Evolutionary conservation across 1,140 invertebrate genomes (phyloP), one percentile per base, ranked within the genome.

Genomic region (Bombus huntii): DNA sequence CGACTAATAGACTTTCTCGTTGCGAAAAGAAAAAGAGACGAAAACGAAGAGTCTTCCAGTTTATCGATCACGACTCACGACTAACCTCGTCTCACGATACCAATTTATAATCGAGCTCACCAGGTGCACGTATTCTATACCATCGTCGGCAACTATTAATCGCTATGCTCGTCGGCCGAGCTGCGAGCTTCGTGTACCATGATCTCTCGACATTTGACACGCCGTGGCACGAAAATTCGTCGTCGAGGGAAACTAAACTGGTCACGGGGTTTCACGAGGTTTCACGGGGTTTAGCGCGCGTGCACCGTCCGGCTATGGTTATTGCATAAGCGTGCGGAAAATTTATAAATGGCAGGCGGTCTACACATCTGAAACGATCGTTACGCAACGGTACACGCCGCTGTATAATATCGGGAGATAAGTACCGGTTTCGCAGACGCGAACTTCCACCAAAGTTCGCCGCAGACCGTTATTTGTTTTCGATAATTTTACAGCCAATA

Each of bases 401-500:
- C 44, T 37, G 83, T 85, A 57, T 85, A 85, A 85, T 81, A 85
- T 85, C 71, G 84, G 15, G 44, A 81, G 71, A 81, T 74, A 81
- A 81, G 84, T 85, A 85, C 84, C 84, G 84, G 84, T 85, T 85
- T 81, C 79, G 8, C 59, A 42, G 59, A 57, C 42, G 39, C 44
- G n/a, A 75, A 75, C 78, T 74, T 81, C 79, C 79, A 73, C 78
- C 59, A 81, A 85, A 85, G 70, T 81, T 81, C 78, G 59, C 57
- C 37, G 12, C 76, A 68, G 8, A 81, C 79, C 79, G 79, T 85
- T 85, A 85, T 85, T 85, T 81, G 84, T 85, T 85, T 85, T 81
- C 79, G 78, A 81, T 81, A 15, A 71, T 72, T 79, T 57, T 25
- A 37, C 53, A 13, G 28, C 31, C 31, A 12, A 12, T 22, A 62